Conservation (phyloP, 1,140 invertebrate genomes). For the Drosophila grimshawi region DNA sequence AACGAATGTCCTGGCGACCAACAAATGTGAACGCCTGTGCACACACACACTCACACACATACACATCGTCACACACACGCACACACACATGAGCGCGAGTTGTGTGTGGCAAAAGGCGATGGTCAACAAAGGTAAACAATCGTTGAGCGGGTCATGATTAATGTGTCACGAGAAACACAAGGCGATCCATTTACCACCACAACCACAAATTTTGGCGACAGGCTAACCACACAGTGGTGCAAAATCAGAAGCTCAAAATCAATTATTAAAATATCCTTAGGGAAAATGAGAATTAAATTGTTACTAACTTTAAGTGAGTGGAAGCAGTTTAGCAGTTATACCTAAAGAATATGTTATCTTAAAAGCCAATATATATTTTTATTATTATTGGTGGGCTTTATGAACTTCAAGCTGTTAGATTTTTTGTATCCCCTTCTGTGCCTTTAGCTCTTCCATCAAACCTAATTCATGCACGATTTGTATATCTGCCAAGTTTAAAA, state of each 20-base stretch:
- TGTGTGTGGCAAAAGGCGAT: slow-evolving; percentile 20
- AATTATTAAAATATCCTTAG: too few relatives aligned
- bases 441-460: too few relatives aligned
- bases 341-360: too few relatives aligned
- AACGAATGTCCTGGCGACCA: slow-evolving; percentile 65
- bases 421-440: too few relatives aligned
- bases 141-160: slow-evolving; percentile 81
- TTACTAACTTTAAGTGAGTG: too few relatives aligned
- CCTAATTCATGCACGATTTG: too few relatives aligned
- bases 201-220: slow-evolving; percentile 8
- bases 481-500: too few relatives aligned
- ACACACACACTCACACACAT: not conserved
- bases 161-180: slow-evolving; percentile 76
- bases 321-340: too few relatives aligned
- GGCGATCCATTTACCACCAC: slow-evolving; percentile 39
- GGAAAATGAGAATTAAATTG: too few relatives aligned
- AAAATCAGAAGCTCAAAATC: not conserved
- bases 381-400: too few relatives aligned
- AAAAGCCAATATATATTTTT: too few relatives aligned
- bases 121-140: slow-evolving; percentile 66
- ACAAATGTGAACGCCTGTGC: slow-evolving; percentile 10
- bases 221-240: slow-evolving; percentile 58
- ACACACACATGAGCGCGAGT: slow-evolving; percentile 7
- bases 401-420: too few relatives aligned
- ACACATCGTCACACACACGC: not conserved